phyloP scores from a whole-genome alignment of 2,797 vertebrate genomes.

The Triplophysa bombifrons region DNA sequence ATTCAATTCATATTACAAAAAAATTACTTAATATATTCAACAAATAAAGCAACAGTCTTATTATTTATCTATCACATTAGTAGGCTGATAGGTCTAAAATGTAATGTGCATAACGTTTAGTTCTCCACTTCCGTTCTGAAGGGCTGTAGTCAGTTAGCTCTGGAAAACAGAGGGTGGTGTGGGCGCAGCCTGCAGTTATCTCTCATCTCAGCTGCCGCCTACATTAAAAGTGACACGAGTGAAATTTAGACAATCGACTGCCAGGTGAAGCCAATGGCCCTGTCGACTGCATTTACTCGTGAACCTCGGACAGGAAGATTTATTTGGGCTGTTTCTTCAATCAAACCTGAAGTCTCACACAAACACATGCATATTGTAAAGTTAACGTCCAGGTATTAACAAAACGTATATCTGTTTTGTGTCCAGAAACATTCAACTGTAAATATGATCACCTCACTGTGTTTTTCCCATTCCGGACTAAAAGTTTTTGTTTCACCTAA shows the following conservation, averaged over 20 bases:
- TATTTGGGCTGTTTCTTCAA: background rate
- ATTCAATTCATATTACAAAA: background rate
- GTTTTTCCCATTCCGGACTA: slow-evolving; percentile 16
- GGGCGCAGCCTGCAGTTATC: slow-evolving; percentile 15
- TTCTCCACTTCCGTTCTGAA: slow-evolving; percentile 8
- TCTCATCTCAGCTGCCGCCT: slow-evolving; percentile 46
- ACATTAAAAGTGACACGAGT: slow-evolving; percentile 54
- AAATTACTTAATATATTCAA: too few species aligned
- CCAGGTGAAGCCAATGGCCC: slow-evolving; percentile 44
- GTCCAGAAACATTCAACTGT: slow-evolving; percentile 9
- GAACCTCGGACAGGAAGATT: slow-evolving; percentile 16
- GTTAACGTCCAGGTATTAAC: slow-evolving; percentile 9
- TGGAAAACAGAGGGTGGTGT: background rate
- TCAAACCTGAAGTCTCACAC: background rate
- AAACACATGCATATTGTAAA: background rate
- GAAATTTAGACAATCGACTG: slow-evolving; percentile 54
- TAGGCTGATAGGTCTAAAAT: too few species aligned
- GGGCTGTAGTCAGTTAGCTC: background rate
- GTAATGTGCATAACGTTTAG: background rate
- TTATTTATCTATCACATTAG: background rate
- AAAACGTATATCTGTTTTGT: background rate
- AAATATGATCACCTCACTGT: slow-evolving; percentile 7
- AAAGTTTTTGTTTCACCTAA: slow-evolving; percentile 33
- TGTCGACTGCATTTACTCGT: slow-evolving; percentile 50
- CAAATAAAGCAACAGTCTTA: background rate